Percentiles rank a stretch among this genome's conserved stretches.
Evolutionary conservation across 2,113 vertebrate genomes (phyloP).

Genomic region (Apaloderma vittatum): DNA sequence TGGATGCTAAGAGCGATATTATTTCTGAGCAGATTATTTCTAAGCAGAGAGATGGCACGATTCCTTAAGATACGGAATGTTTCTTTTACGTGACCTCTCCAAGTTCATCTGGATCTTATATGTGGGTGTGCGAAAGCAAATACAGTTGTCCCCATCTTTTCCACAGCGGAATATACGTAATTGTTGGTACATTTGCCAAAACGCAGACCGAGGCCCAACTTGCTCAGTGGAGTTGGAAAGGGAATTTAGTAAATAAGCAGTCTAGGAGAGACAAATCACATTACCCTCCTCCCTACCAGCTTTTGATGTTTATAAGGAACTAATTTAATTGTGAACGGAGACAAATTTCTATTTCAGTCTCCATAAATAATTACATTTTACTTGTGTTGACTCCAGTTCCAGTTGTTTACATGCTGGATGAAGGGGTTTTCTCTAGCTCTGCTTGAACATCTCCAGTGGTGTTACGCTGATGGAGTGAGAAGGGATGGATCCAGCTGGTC

Average conservation of each 20-base stretch:
- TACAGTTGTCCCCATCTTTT: neutral
- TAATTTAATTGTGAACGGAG: constrained; percentile 40
- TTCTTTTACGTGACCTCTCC: neutral
- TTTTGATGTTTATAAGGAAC: neutral
- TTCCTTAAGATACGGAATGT: neutral
- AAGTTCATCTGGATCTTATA: neutral
- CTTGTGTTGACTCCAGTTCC: neutral
- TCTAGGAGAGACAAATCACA: constrained; percentile 6
- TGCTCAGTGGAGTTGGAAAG: neutral
- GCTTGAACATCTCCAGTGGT: neutral
- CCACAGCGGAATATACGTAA: neutral
- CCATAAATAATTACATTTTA: neutral
- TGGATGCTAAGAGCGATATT: neutral
- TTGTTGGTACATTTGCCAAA: neutral
- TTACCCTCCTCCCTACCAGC: neutral
- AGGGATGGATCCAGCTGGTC: neutral
- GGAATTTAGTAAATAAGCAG: neutral
- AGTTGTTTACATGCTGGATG: neutral
- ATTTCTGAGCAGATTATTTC: neutral
- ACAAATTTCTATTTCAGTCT: constrained; percentile 11
- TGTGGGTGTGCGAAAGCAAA: neutral
- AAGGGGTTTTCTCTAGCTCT: neutral
- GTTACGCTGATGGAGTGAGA: neutral
- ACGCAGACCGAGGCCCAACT: neutral
- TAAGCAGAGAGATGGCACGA: neutral